Base-by-base conservation (phyloP, 2,113 vertebrate species). In the Anolis carolinensis region DNA sequence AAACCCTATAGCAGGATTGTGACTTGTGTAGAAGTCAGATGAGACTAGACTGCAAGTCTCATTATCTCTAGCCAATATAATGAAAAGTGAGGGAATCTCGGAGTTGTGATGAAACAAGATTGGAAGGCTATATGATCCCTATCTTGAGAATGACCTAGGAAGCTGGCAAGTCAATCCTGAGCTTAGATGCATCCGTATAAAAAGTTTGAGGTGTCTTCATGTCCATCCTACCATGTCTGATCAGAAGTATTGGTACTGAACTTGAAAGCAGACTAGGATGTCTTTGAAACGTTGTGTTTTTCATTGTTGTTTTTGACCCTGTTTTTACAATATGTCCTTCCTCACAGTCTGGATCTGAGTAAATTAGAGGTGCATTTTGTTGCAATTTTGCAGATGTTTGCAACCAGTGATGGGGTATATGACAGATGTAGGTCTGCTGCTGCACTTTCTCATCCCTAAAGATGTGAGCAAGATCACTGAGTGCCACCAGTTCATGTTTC, bases 381-480 rank as follows among this genome's bases (percentile, higher is more conserved):
- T 74, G 20, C 62, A 13, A 27, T 63, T 67, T 65, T 72, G n/a
- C 27, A 86, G 87, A 87, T 91, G 91, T 94, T 67, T 7, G 11
- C 16, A 14, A 67, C 67, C 39, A 32, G 5, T 16, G 13, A 16
- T 2, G n/a, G 27, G 8, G 89, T 74, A 9, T 3, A 76, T 80
- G 75, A 88, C 86, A 86, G 86, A 86, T 91, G 90, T 94, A 79
- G 87, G 82, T 95, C 93, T 92, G 83, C 89, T 89, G 84, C 89
- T 89, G 84, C 90, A 93, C 82, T 91, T 94, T 88, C 80, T 91
- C 85, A 91, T 82, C 83, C 59, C 76, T 92, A 92, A 92, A 14
- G 68, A 93, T 93, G 80, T 88, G 90, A 93, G 91, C 68, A 85
- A 90, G 93, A 90, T 87, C 92, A 92, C 30, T 55, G 81, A 93